Percentiles rank a stretch among this genome's conserved stretches.
These are phyloP conservation scores for Acropora tenuis DNA, from an alignment of 64 coral and sea anemone genomes.

Conservation along the genomic window DNA sequence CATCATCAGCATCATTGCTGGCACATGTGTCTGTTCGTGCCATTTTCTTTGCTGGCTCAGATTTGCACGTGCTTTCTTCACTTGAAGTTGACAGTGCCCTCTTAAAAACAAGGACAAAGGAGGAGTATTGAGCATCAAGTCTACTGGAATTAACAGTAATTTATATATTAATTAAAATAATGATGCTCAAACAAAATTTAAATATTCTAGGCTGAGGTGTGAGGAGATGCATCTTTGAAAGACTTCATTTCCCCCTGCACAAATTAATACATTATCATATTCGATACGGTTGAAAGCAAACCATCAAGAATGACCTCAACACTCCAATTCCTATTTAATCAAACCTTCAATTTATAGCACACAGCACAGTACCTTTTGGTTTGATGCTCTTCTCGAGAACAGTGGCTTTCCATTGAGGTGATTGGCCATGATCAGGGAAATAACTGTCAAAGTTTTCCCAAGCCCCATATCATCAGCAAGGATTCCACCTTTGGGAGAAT, in stretches of 20 bases:
- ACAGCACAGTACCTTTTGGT: slow-evolving; percentile 75
- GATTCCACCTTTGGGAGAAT: slow-evolving; percentile 78
- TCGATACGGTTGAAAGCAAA: too few relatives aligned
- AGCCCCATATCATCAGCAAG: slow-evolving; percentile 93
- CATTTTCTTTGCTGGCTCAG: slow-evolving; percentile 5
- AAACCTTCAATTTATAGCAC: too few relatives aligned
- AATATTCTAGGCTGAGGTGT: too few relatives aligned
- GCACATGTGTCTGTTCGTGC: not conserved
- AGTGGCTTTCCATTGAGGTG: slow-evolving; percentile 85
- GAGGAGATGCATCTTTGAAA: too few relatives aligned
- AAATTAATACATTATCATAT: too few relatives aligned
- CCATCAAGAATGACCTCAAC: too few relatives aligned
- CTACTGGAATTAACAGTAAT: not conserved
- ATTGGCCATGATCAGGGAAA: slow-evolving; percentile 85
- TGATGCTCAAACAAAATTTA: too few relatives aligned
- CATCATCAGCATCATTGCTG: not conserved
- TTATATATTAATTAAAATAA: too few relatives aligned
- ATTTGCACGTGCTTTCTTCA: slow-evolving; percentile 3
- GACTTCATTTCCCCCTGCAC: too few relatives aligned
- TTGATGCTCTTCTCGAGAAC: slow-evolving; percentile 86
- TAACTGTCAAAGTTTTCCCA: slow-evolving; percentile 82
- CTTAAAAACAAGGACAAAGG: not conserved
- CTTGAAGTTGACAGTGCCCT: slow-evolving; percentile 11
- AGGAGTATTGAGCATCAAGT: not conserved
- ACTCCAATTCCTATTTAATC: too few relatives aligned